A percentile compares a stretch with the other conserved stretches of the same genome.
Evolutionary conservation across 2,113 vertebrate species (phyloP).

Genomic region (Colius striatus): DNA sequence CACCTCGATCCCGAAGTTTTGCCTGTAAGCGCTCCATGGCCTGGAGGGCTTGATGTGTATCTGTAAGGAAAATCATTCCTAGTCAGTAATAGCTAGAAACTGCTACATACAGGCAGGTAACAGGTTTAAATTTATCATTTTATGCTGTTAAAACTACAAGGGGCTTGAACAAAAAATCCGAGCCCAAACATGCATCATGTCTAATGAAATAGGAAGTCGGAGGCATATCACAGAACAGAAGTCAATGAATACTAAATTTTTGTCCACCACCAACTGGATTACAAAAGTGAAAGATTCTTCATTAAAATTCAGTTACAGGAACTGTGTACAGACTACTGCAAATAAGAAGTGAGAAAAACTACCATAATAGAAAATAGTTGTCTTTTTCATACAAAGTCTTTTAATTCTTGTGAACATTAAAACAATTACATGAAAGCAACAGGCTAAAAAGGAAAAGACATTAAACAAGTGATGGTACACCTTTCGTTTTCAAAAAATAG

Average conservation of each 20-base stretch:
- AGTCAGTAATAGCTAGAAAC: conserved; percentile 27
- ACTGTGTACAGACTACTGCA: background rate
- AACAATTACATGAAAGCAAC: background rate
- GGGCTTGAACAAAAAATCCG: background rate
- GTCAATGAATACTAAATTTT: background rate
- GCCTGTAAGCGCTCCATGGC: conserved; percentile 93
- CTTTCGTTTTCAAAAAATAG: background rate
- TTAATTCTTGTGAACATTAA: background rate
- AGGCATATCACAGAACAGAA: background rate
- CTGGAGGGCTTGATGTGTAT: conserved; percentile 91
- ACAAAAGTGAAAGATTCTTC: background rate
- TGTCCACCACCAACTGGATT: background rate
- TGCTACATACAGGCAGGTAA: background rate
- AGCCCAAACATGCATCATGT: background rate
- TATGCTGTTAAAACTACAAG: background rate
- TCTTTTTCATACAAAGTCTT: background rate
- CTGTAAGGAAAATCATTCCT: conserved; percentile 68
- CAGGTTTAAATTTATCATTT: background rate
- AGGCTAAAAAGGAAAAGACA: background rate
- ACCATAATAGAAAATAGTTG: background rate
- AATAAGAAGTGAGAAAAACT: background rate
- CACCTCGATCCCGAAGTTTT: conserved; percentile 91
- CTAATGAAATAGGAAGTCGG: background rate
- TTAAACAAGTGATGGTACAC: background rate
- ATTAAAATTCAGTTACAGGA: background rate